phyloP scores from a whole-genome alignment of 2,797 vertebrate species.

The Galagoides demidoff region DNA sequence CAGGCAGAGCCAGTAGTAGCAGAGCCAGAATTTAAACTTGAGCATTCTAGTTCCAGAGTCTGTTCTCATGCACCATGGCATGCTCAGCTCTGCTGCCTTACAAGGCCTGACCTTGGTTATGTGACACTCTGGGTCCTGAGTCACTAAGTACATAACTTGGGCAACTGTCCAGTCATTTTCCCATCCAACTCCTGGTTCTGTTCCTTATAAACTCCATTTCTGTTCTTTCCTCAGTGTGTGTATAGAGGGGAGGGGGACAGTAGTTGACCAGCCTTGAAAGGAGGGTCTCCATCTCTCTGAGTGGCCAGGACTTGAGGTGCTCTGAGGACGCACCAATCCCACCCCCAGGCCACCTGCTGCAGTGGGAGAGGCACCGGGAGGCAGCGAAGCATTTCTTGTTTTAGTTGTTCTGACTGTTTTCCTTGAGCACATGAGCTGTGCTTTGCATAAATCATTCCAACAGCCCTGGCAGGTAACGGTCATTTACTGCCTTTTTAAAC shows the following conservation, averaged over 20 bases:
- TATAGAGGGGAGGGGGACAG: no score
- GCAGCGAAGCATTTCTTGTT: background rate
- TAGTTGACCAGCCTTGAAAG: background rate
- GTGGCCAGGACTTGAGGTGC: background rate
- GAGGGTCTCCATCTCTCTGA: background rate
- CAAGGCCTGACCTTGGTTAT: background rate
- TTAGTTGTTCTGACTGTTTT: background rate
- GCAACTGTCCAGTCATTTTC: background rate
- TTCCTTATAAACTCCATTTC: background rate
- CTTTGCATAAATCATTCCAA: background rate
- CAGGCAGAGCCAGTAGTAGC: background rate
- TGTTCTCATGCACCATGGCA: background rate
- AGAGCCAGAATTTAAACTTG: background rate
- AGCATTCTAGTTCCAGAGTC: background rate
- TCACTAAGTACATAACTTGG: background rate
- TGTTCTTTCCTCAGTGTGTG: background rate
- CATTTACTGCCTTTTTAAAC: background rate
- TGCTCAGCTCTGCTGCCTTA: background rate
- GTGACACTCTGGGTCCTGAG: background rate
- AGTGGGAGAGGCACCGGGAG: background rate
- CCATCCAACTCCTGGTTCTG: background rate
- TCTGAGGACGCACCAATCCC: background rate
- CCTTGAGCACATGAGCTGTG: background rate
- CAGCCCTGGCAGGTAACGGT: background rate
- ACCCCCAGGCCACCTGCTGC: background rate